A percentile compares a stretch with the other conserved stretches of the same genome.
Conservation (phyloP, 2,113 vertebrate species). For the Thamnophis sirtalis region DNA sequence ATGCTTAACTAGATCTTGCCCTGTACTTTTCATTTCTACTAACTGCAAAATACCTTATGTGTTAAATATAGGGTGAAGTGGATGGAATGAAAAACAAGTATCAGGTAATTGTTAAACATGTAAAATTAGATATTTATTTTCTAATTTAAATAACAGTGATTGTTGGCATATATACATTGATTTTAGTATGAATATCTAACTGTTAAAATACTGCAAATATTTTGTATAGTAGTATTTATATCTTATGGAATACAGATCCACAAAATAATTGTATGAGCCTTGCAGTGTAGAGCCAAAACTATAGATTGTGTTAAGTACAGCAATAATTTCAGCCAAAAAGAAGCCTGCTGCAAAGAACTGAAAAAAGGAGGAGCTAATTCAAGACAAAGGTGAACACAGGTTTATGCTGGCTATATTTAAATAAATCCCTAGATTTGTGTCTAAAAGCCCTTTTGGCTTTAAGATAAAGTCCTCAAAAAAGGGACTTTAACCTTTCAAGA, state of each 20-base stretch:
- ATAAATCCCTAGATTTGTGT: not conserved
- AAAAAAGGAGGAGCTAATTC: not conserved
- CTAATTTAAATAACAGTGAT: not conserved
- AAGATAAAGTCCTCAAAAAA: not conserved
- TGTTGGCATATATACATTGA: conserved; percentile 14
- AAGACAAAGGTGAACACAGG: not conserved
- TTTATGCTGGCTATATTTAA: not conserved
- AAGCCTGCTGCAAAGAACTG: not conserved
- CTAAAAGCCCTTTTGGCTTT: not conserved
- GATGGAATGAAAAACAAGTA: conserved; percentile 36
- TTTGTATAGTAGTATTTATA: not conserved
- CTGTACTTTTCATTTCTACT: conserved; percentile 30
- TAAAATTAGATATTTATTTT: conserved; percentile 22
- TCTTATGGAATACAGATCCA: not conserved
- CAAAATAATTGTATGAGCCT: not conserved
- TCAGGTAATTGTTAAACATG: conserved; percentile 32
- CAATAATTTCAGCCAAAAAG: not conserved
- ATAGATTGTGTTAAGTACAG: not conserved
- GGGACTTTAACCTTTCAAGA: not conserved
- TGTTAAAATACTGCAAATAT: not conserved
- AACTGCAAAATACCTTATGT: conserved; percentile 37
- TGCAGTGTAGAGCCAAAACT: not conserved
- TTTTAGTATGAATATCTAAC: not conserved
- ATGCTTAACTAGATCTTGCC: conserved; percentile 26
- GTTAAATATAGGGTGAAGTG: conserved; percentile 38